Evolutionary conservation across 2,113 vertebrate species (phyloP).

Genomic region (Mesitornis unicolor): DNA sequence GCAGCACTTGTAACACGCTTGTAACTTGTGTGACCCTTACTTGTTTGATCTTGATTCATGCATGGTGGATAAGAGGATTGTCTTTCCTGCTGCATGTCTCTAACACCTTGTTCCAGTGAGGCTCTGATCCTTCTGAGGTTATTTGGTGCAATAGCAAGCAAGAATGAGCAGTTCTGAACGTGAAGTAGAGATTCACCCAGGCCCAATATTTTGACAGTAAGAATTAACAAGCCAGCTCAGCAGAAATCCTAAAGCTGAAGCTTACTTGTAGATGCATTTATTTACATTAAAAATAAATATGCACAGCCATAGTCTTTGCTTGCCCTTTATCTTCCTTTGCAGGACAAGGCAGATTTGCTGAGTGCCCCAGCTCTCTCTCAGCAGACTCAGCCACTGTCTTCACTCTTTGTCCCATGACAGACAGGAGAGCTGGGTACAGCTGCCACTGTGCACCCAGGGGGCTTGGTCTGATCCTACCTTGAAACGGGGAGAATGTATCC

Average conservation of each 20-base stretch:
- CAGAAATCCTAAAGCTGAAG: background rate
- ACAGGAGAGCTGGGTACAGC: background rate
- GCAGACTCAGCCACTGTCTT: background rate
- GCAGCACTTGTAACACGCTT: background rate
- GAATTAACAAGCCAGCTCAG: background rate
- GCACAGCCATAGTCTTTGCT: background rate
- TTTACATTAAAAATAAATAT: constrained; percentile 4
- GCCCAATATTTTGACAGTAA: background rate
- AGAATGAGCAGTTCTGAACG: background rate
- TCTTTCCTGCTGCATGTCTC: background rate
- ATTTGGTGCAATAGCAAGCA: background rate
- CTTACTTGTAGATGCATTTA: background rate
- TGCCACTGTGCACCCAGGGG: background rate
- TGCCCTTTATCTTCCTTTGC: background rate
- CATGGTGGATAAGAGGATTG: background rate
- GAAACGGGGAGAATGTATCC: fast-evolving
- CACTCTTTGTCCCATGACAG: background rate
- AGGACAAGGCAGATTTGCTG: background rate
- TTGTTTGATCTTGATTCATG: background rate
- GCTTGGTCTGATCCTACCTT: background rate
- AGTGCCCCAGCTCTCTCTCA: background rate
- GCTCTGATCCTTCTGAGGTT: background rate
- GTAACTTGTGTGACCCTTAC: background rate
- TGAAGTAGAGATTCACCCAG: background rate
- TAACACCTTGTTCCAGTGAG: background rate